Base-by-base conservation (phyloP, 1,140 invertebrate species). In the Mactra quadrangularis region DNA sequence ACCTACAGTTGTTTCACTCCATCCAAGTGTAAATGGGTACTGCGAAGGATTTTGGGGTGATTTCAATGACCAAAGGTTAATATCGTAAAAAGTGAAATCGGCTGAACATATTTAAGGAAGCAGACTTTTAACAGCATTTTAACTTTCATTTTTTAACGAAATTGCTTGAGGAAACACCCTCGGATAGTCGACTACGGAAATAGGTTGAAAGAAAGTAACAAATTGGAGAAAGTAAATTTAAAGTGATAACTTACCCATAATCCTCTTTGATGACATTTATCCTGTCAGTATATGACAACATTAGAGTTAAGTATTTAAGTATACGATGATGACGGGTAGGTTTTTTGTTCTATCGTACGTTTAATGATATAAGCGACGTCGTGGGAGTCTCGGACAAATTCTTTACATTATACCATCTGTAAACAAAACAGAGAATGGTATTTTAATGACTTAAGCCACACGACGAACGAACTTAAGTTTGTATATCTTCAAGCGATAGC, bases 381-480 rank as follows among this genome's bases (percentile, higher is more conserved):
- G 64, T 41, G 64, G 64, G 64, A 68, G 64, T 38, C 45, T 31
- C 64, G 22, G 47, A 31, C 15, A 41, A n/a, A 68, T 68, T 68
- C 64, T 68, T 68, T 50, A 38, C 3, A 22, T 68, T 50, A 68
- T 68, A 68, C 64, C 45, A 15, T 68, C 41, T 52, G 64, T 68
- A 68, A 68, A 68, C 64, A 68, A 68, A 68, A 41, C 41, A 25
- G 15, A 45, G 64, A 47, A 47, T 68, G 64, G 64, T 68, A 68
- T 68, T 68, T 68, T 68, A 68, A 68, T 68, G 64, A 68, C 64
- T 47, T 68, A 68, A 68, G 47, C 64, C 64, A 31, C 47, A 47
- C n/a, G n/a, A 3, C n/a, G 64, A 50, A 68, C 45, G 47, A 17
- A 41, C n/a, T 15, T 47, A 68, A 38, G 35, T 41, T 64, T 64